Evolutionary conservation across 2,113 vertebrate genomes (phyloP).

Genomic region (Raja brachyura): DNA sequence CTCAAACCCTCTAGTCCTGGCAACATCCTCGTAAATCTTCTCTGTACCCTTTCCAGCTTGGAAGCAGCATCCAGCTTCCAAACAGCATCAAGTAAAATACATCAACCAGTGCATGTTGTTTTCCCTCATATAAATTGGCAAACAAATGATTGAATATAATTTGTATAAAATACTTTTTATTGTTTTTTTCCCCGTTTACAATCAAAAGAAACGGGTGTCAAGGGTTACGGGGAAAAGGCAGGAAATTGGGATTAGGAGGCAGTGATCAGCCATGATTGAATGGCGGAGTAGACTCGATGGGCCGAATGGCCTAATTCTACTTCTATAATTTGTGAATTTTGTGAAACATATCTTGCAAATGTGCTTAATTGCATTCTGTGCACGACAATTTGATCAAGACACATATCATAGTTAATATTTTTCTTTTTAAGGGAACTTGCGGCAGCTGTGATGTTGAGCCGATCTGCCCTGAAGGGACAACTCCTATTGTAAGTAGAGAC

Average conservation of each 20-base stretch:
- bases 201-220: neutral
- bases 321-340: no score
- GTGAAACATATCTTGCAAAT: neutral
- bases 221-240: no score
- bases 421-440: slow-evolving; percentile 55
- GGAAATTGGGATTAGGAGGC: no score
- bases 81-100: neutral
- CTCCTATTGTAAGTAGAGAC: slow-evolving; percentile 50
- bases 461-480: slow-evolving; percentile 46
- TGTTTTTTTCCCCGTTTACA: neutral
- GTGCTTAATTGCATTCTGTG: neutral
- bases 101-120: neutral
- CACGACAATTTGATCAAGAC: neutral
- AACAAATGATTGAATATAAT: neutral
- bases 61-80: neutral
- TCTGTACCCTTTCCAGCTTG: no score
- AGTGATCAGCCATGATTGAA: no score
- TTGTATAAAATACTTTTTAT: neutral
- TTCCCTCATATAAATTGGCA: neutral
- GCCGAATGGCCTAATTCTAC: no score
- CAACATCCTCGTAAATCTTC: no score
- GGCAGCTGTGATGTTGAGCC: slow-evolving; percentile 53
- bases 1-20: no score
- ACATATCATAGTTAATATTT: slow-evolving; percentile 26
- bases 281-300: no score